Base-by-base conservation (phyloP, 1,140 invertebrate genomes). In the Caerostris extrusa region DNA sequence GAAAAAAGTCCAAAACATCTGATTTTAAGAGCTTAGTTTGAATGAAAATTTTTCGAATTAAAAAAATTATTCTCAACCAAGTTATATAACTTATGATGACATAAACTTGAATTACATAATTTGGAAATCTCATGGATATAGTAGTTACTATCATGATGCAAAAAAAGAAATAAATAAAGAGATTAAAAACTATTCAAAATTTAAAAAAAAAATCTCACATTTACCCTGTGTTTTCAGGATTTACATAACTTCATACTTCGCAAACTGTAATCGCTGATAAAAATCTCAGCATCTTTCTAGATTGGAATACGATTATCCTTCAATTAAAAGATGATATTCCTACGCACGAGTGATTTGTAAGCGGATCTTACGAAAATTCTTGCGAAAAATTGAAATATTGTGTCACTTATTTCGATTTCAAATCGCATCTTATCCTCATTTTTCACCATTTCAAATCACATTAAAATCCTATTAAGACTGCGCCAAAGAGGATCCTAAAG, bases 401-500 rank as follows among this genome's bases (percentile, higher is more conserved):
- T 71, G 69, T 71, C 69, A 71, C 69, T 7, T 34, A 71, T 19
- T 8, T 6, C n/a, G 7, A 34, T 34, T 71, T 71, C 5, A 19
- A 71, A 71, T 71, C 34, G 19, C 34, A 71, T 19, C 34, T 71
- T 71, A 71, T 71, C 69, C 69, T 71, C 69, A 34, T 71, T 71
- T 34, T 34, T 71, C 2, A 10, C 19, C n/a, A 71, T n/a, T 34
- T 34, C 34, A 34, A 34, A 34, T 34, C 34, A 34, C 69, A 71
- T 71, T 71, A 71, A 71, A 71, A 71, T 71, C 69, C 19, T 71
- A 71, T 71, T 71, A 71, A 34, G 69, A 71, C n/a, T 8, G 17
- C 8, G n/a, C n/a, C 8, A 7, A 71, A 71, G 69, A 71, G 69
- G 69, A 71, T 71, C n/a, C 7, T 10, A 34, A 19, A 71, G 34